Conservation (phyloP, 2,888 invertebrate genomes). For the Cristatella mucedo region DNA sequence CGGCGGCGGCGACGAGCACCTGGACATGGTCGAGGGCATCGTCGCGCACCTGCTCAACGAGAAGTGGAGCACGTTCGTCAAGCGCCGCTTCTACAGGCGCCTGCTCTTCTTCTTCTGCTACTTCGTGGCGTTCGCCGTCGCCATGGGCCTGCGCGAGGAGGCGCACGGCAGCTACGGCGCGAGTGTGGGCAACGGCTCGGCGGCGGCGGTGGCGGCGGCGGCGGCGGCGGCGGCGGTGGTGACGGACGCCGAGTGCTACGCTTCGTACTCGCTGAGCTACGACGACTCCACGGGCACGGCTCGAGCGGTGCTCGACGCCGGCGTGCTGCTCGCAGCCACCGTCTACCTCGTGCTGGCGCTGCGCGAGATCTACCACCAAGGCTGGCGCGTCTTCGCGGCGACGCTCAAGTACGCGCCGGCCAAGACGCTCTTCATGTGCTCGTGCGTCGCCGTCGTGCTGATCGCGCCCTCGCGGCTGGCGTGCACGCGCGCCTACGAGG, state of each 20-base stretch:
- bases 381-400: constrained; percentile 65
- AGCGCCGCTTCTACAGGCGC: constrained; percentile 67
- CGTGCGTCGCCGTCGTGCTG: constrained; percentile 69
- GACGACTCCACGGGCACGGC: too few relatives aligned
- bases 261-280: too few relatives aligned
- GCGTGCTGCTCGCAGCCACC: constrained; percentile 64
- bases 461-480: constrained; percentile 68
- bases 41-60: constrained; percentile 80
- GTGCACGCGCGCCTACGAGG: constrained; percentile 70
- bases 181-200: too few relatives aligned
- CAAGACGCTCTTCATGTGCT: constrained; percentile 80
- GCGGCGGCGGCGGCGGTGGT: too few relatives aligned
- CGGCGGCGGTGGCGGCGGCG: too few relatives aligned
- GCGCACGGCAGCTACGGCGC: too few relatives aligned
- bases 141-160: constrained; percentile 78
- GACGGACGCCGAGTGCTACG: too few relatives aligned
- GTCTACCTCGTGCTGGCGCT: constrained; percentile 67
- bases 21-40: constrained; percentile 83
- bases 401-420: constrained; percentile 52
- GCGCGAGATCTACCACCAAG: constrained; percentile 74
- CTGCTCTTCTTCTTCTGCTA: constrained; percentile 78
- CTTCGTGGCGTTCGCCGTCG: constrained; percentile 68
- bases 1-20: constrained; percentile 75
- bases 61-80: constrained; percentile 91
- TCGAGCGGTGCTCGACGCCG: constrained; percentile 58